Percentiles rank a stretch among this genome's conserved stretches.
Conservation (phyloP, 2,888 invertebrate species). For the Choristoneura rosaceana region DNA sequence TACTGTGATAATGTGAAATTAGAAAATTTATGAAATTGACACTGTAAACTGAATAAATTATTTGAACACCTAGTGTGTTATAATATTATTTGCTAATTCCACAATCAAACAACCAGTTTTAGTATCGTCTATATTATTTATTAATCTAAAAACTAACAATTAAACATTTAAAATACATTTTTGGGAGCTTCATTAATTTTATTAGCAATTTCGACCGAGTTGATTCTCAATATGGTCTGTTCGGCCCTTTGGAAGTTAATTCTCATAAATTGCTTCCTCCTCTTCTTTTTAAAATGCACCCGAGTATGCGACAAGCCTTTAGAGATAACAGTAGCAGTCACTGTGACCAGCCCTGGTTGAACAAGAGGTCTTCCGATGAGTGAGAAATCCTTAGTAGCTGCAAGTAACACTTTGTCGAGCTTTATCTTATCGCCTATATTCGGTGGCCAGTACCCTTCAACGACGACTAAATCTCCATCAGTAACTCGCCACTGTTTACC, state of each 20-base stretch:
- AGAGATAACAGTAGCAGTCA: conserved; percentile 93
- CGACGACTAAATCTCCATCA: conserved; percentile 92
- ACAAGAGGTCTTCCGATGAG: conserved; percentile 92
- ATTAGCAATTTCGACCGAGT: conserved; percentile 87
- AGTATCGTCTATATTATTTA: conserved; percentile 37
- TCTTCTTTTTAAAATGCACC: conserved; percentile 90
- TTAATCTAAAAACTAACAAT: conserved; percentile 50
- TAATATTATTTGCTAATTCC: conserved; percentile 22
- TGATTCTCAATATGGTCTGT: conserved; percentile 91
- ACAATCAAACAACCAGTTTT: conserved; percentile 21
- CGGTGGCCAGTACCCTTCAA: conserved; percentile 94
- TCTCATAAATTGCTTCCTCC: conserved; percentile 91
- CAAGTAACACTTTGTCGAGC: conserved; percentile 93
- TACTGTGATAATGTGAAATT: conserved; percentile 79
- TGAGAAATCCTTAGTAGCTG: conserved; percentile 92
- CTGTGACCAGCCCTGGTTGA: conserved; percentile 89
- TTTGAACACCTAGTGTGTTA: conserved; percentile 9
- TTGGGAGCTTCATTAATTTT: conserved; percentile 80
- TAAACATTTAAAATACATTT: conserved; percentile 62
- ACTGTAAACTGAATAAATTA: conserved; percentile 19
- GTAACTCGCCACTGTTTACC: conserved; percentile 95
- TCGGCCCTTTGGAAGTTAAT: conserved; percentile 89
- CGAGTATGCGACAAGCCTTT: conserved; percentile 93
- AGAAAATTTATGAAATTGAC: conserved; percentile 45
- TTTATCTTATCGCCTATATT: conserved; percentile 91